phyloP scores from a whole-genome alignment of 2,888 invertebrate species.

The Melanotus villosus region DNA sequence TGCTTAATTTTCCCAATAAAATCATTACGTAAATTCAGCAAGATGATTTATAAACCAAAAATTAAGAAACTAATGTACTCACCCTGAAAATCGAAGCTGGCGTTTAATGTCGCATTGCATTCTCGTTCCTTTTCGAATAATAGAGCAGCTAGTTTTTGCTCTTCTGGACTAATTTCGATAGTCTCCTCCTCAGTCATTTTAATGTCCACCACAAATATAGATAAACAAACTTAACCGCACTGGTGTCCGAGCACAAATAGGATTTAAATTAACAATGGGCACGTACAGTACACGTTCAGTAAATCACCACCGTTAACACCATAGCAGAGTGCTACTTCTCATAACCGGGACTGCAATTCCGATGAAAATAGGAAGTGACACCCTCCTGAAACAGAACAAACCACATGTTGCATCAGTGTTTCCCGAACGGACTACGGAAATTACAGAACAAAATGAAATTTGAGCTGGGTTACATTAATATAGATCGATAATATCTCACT shows the following conservation, averaged over 20 bases:
- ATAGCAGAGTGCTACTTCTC: not conserved
- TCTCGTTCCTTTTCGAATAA: slow-evolving; percentile 34
- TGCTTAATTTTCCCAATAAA: no score
- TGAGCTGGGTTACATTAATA: not conserved
- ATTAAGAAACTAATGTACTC: not conserved
- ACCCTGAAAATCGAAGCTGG: slow-evolving; percentile 30
- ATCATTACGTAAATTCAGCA: no score
- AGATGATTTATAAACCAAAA: no score
- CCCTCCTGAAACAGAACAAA: slow-evolving; percentile 39
- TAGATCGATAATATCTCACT: not conserved
- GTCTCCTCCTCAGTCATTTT: slow-evolving; percentile 40
- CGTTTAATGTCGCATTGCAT: slow-evolving; percentile 35
- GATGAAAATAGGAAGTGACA: slow-evolving; percentile 29
- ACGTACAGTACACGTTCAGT: slow-evolving; percentile 9
- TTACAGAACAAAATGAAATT: not conserved
- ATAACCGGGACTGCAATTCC: not conserved
- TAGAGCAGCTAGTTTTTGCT: slow-evolving; percentile 18
- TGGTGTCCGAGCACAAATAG: slow-evolving; percentile 1
- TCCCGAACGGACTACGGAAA: not conserved
- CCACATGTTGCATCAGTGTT: slow-evolving; percentile 37
- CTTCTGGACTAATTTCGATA: slow-evolving; percentile 25
- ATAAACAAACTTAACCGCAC: not conserved
- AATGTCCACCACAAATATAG: not conserved
- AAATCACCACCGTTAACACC: slow-evolving; percentile 11
- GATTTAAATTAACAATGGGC: slow-evolving; percentile 16